phyloP scores from a whole-genome alignment of 2,888 invertebrate species.

The Hecatera dysodea region DNA sequence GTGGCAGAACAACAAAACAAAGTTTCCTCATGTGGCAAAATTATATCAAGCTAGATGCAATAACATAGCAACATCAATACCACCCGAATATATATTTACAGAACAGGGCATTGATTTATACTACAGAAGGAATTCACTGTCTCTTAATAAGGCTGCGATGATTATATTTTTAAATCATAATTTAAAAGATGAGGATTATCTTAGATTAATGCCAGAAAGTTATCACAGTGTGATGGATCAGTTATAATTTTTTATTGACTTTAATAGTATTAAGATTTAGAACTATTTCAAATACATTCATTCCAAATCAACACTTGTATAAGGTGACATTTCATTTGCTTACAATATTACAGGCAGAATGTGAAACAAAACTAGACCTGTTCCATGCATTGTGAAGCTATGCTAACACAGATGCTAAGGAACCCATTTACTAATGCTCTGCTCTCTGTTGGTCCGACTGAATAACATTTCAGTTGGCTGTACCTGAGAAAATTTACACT shows the following conservation, averaged over 20 bases:
- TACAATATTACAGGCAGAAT: no score
- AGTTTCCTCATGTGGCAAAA: constrained; percentile 32
- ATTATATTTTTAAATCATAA: constrained; percentile 28
- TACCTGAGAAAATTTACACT: no score
- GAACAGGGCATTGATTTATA: neutral
- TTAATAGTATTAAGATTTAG: no score
- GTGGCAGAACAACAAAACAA: constrained; percentile 25
- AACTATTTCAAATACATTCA: neutral
- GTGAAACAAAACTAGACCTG: no score
- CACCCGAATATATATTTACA: constrained; percentile 11
- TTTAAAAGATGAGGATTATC: constrained; percentile 24
- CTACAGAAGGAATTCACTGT: neutral
- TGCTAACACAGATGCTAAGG: no score
- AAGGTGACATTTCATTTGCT: no score
- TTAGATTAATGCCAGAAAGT: constrained; percentile 17
- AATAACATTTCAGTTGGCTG: no score
- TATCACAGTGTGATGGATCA: neutral
- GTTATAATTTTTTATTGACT: no score
- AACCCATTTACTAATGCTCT: no score
- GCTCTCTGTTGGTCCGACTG: no score
- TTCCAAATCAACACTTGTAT: no score
- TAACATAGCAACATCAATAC: constrained; percentile 20
- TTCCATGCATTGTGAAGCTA: no score
- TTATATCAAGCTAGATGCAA: constrained; percentile 25
- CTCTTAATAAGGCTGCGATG: neutral